These are phyloP conservation scores for Laodelphax striatellus DNA, from an alignment of 1,140 invertebrate species.

Conservation along the genomic window DNA sequence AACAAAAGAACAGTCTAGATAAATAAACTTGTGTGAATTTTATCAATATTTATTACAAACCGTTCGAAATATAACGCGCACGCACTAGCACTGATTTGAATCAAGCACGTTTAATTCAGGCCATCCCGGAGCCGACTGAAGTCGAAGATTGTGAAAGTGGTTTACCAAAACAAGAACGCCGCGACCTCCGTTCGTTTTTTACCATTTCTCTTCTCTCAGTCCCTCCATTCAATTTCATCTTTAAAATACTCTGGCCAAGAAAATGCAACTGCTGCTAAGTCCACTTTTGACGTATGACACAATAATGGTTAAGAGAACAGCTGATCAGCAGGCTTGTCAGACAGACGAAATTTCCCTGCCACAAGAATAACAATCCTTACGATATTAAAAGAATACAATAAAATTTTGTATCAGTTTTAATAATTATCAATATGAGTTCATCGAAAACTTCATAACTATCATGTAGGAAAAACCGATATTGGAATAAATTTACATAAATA, in stretches of 20 bases:
- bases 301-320: too few species aligned
- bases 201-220: not conserved
- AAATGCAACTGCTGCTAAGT: too few species aligned
- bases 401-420: too few species aligned
- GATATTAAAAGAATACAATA: too few species aligned
- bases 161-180: not conserved
- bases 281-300: too few species aligned
- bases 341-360: too few species aligned
- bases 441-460: too few species aligned
- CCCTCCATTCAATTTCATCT: not conserved
- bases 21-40: not conserved
- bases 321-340: too few species aligned
- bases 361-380: too few species aligned
- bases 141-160: constrained; percentile 7
- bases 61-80: not conserved
- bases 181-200: not conserved
- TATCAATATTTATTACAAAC: not conserved
- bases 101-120: constrained; percentile 5
- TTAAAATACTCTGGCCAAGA: not conserved
- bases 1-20: constrained; percentile 1
- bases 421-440: too few species aligned
- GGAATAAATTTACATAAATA: too few species aligned
- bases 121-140: constrained; percentile 13
- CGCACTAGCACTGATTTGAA: constrained; percentile 2
- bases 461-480: too few species aligned